phyloP scores from a whole-genome alignment of 23 tunicate species.

The Botrylloides violaceus region DNA sequence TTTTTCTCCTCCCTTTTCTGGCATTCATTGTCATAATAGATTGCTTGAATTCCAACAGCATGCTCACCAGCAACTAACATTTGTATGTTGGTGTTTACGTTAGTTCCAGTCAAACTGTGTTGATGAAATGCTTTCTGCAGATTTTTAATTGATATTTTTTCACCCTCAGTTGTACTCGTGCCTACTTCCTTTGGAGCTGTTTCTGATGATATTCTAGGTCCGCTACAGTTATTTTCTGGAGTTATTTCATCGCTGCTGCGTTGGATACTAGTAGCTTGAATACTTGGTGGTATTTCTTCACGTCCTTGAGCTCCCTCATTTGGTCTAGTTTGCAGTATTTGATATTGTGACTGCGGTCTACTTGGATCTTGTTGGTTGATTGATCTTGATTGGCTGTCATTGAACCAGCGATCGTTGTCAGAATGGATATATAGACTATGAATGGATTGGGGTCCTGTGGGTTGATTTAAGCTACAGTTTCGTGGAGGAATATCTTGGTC shows the following conservation, averaged over 20 bases:
- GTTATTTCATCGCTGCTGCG: not conserved
- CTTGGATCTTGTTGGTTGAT: not conserved
- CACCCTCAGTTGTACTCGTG: not conserved
- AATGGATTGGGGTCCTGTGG: too few species aligned
- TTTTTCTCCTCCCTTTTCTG: too few species aligned
- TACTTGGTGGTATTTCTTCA: not conserved
- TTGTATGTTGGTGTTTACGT: not conserved
- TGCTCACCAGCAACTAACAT: not conserved
- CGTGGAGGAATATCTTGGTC: not conserved
- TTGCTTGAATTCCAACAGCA: slow-evolving; percentile 6
- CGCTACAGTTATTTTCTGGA: not conserved
- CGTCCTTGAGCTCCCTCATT: not conserved
- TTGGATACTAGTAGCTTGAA: not conserved
- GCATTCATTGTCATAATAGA: not conserved
- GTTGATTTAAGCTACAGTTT: too few species aligned
- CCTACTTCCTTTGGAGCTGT: not conserved
- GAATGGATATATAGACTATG: too few species aligned
- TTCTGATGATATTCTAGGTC: too few species aligned
- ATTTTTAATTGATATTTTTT: not conserved
- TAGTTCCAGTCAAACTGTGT: not conserved
- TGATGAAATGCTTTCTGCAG: too few species aligned
- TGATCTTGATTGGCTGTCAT: not conserved
- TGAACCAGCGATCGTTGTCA: not conserved
- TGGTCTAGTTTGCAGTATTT: not conserved
- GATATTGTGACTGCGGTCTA: not conserved